Conservation (phyloP, 2,888 invertebrate species). For the Amiota minor region DNA sequence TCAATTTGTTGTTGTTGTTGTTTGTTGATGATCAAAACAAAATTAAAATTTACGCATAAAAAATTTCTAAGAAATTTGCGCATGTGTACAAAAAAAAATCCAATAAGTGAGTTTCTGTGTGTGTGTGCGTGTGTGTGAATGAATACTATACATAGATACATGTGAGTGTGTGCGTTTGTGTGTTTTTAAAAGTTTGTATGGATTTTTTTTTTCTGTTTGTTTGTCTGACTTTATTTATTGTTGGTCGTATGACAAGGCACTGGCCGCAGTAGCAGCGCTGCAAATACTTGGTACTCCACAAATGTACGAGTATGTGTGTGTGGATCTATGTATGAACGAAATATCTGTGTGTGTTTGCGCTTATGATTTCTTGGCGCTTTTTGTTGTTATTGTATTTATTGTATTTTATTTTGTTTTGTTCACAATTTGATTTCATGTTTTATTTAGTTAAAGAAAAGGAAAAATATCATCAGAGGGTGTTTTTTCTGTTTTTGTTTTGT, state of each 20-base stretch:
- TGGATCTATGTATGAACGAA: too few relatives aligned
- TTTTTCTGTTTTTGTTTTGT: neutral
- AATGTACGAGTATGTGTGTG: constrained; percentile 26
- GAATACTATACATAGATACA: too few relatives aligned
- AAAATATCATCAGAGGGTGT: too few relatives aligned
- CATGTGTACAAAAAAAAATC: constrained; percentile 34
- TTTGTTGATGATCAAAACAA: constrained; percentile 65
- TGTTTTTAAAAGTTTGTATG: neutral
- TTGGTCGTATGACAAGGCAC: constrained; percentile 53
- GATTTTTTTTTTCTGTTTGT: neutral
- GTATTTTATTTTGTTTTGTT: constrained; percentile 30
- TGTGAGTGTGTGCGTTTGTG: neutral
- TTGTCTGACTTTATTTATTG: neutral
- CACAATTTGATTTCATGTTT: neutral
- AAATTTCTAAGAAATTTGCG: constrained; percentile 60
- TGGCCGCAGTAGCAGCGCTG: constrained; percentile 50
- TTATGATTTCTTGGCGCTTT: constrained; percentile 35
- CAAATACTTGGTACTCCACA: constrained; percentile 24
- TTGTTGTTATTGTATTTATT: constrained; percentile 49
- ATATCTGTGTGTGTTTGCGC: constrained; percentile 36
- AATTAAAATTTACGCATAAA: constrained; percentile 67
- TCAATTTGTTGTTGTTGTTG: constrained; percentile 3
- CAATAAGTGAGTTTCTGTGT: neutral
- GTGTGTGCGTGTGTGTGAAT: neutral
- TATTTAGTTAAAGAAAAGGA: too few relatives aligned